Conservation (phyloP, 2,797 vertebrate species). For the Sylvilagus floridanus region DNA sequence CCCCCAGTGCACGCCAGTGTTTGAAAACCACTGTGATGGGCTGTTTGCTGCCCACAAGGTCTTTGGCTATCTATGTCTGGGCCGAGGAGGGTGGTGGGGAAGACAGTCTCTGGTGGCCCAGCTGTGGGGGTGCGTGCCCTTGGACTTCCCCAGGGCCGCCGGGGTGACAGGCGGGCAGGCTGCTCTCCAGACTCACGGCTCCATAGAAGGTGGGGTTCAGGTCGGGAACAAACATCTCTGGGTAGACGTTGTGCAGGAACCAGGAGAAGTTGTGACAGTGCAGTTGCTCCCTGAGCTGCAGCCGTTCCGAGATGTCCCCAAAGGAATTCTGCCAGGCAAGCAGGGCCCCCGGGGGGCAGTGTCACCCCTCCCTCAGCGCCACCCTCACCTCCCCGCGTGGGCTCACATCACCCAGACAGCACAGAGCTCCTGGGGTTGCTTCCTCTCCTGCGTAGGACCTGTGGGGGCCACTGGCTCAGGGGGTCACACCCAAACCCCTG, state of each 20-base stretch:
- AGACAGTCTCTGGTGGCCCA: background rate
- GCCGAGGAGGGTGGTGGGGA: background rate
- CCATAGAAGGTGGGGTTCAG: slow-evolving; percentile 90
- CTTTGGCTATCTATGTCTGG: background rate
- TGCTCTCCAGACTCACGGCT: slow-evolving; percentile 85
- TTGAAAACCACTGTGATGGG: background rate
- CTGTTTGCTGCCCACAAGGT: background rate
- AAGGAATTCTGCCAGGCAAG: slow-evolving; percentile 89
- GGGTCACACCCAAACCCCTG: background rate
- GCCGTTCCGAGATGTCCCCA: slow-evolving; percentile 91
- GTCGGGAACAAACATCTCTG: slow-evolving; percentile 92
- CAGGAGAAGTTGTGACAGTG: slow-evolving; percentile 93
- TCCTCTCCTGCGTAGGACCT: background rate
- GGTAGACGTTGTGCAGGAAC: slow-evolving; percentile 92
- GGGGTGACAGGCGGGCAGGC: background rate
- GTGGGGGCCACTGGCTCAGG: background rate
- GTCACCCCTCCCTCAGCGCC: background rate
- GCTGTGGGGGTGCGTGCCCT: background rate
- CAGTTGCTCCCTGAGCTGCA: slow-evolving; percentile 88
- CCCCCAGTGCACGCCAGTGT: background rate
- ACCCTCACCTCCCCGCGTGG: background rate
- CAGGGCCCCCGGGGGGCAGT: slow-evolving; percentile 22
- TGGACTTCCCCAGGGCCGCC: background rate
- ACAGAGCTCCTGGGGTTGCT: background rate
- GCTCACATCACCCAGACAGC: background rate